Conservation (phyloP, 92 coral and sea anemone genomes). For the Hydrozoanthus gracilis region DNA sequence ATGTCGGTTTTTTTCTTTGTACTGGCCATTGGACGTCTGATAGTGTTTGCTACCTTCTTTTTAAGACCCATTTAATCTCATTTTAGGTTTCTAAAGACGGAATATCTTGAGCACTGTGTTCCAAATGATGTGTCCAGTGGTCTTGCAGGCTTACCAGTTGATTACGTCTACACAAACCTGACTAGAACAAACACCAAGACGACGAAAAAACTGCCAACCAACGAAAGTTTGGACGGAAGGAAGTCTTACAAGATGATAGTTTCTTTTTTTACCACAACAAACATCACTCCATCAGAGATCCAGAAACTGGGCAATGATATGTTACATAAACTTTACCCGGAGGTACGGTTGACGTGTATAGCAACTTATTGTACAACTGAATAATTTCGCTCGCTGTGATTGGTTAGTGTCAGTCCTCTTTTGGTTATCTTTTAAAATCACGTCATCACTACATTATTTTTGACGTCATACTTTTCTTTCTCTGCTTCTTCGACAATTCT, state of each 20-base stretch:
- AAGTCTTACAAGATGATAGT: conserved; percentile 70
- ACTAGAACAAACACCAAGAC: conserved; percentile 49
- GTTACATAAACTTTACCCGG: conserved; percentile 72
- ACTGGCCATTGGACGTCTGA: no score
- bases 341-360: not conserved
- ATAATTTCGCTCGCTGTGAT: no score
- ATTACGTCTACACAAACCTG: conserved; percentile 82
- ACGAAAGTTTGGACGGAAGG: conserved; percentile 80
- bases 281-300: conserved; percentile 76
- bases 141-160: conserved; percentile 75
- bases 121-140: conserved; percentile 91
- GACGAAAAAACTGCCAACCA: conserved; percentile 72
- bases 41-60: no score
- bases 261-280: conserved; percentile 85
- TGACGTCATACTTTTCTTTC: no score
- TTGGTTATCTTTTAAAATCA: no score
- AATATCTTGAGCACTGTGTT: conserved; percentile 80
- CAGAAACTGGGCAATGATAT: conserved; percentile 75
- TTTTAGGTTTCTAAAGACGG: conserved; percentile 74
- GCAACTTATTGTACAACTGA: not conserved
- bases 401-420: no score
- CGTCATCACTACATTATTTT: no score
- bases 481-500: no score
- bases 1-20: no score
- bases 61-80: no score